A percentile compares a stretch with the other conserved stretches of the same genome.
These are phyloP conservation scores for Oceanites oceanicus DNA, from an alignment of 2,113 vertebrate species.

Conservation along the genomic window DNA sequence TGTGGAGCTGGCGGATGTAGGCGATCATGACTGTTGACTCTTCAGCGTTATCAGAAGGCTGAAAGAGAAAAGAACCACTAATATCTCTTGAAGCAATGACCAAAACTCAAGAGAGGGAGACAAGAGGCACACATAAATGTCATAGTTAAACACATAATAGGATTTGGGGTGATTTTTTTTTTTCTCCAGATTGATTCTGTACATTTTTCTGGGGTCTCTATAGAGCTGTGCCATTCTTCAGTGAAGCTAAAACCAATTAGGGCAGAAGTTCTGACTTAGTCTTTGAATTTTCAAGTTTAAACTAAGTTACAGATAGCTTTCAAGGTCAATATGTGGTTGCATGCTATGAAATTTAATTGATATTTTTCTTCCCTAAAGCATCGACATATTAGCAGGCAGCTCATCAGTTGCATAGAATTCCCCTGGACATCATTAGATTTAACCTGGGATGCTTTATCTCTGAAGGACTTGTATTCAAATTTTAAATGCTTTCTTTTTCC, in stretches of 20 bases:
- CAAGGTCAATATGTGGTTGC: constrained; percentile 54
- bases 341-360: constrained; percentile 69
- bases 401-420: constrained; percentile 46
- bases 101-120: background rate
- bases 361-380: constrained; percentile 67
- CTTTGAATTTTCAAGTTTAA: constrained; percentile 31
- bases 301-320: constrained; percentile 52
- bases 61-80: background rate
- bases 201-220: background rate
- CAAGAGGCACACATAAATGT: background rate
- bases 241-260: constrained; percentile 44
- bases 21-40: fast-evolving
- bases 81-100: background rate
- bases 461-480: constrained; percentile 42
- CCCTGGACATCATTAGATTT: constrained; percentile 61
- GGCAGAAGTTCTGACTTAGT: constrained; percentile 22
- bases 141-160: constrained; percentile 19
- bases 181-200: background rate
- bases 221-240: background rate
- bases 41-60: background rate
- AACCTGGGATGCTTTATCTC: constrained; percentile 59
- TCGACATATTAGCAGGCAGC: constrained; percentile 32
- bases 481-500: background rate
- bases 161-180: background rate
- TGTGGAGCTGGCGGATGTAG: background rate